Conservation (phyloP, 1,140 invertebrate genomes). For the Ceratosolen solmsi region DNA sequence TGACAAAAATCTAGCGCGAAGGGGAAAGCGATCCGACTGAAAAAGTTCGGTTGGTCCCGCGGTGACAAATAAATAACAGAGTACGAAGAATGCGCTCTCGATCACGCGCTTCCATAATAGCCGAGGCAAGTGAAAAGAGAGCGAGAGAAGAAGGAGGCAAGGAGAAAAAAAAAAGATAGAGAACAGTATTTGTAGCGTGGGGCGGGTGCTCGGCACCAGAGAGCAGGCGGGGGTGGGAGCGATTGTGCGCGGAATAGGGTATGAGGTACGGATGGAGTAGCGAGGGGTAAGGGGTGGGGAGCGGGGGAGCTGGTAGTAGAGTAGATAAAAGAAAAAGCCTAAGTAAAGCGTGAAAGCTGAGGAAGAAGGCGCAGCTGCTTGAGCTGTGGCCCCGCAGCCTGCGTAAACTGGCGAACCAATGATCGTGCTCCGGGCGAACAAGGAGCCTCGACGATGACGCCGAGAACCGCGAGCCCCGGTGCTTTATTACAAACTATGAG, state of each 20-base stretch:
- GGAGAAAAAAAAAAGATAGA: background rate
- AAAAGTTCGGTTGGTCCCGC: background rate
- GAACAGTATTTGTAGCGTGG: background rate
- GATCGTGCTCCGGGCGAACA: slow-evolving; percentile 55
- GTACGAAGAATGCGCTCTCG: background rate
- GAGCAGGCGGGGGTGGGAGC: background rate
- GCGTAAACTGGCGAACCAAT: slow-evolving; percentile 66
- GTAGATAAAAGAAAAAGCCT: slow-evolving; percentile 26
- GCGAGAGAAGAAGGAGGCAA: background rate
- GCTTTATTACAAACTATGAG: background rate
- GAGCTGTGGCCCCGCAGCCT: slow-evolving; percentile 40
- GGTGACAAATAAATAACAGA: background rate
- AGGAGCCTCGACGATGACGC: slow-evolving; percentile 34
- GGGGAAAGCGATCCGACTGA: background rate
- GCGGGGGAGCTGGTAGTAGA: slow-evolving; percentile 4
- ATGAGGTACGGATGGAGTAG: background rate
- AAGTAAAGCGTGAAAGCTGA: background rate
- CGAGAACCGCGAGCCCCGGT: slow-evolving; percentile 56
- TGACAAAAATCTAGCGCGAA: too few species aligned
- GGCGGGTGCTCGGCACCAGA: background rate
- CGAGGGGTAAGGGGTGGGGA: background rate
- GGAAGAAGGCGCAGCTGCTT: slow-evolving; percentile 2
- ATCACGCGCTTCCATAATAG: slow-evolving; percentile 13
- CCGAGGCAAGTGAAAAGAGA: background rate
- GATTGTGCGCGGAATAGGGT: background rate